A percentile compares a stretch with the other conserved stretches of the same genome.
phyloP scores from a whole-genome alignment of 2,797 vertebrate genomes.

The Mormyrops boulengeri region DNA sequence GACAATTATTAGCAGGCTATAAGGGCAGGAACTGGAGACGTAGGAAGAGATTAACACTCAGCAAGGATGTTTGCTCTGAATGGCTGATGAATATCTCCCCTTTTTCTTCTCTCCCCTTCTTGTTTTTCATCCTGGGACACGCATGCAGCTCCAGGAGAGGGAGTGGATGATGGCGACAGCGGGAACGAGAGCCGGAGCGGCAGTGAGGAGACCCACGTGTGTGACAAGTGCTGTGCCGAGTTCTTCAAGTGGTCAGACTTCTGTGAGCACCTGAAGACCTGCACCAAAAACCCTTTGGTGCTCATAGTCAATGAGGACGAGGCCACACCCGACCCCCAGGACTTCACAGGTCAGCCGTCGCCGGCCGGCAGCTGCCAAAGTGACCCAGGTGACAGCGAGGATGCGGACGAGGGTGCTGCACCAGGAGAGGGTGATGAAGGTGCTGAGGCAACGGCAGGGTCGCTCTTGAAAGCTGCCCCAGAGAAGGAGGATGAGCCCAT shows the following conservation, averaged over 20 bases:
- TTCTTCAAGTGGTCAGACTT: conserved; percentile 99
- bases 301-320: conserved; percentile 93
- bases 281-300: conserved; percentile 90
- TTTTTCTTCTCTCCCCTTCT: conserved; percentile 65
- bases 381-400: conserved; percentile 80
- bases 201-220: conserved; percentile 90
- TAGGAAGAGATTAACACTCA: conserved; percentile 71
- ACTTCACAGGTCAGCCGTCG: conserved; percentile 77
- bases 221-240: conserved; percentile 92
- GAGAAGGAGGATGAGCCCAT: conserved; percentile 87
- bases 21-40: conserved; percentile 73
- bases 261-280: conserved; percentile 87
- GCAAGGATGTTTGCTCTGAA: conserved; percentile 59
- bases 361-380: conserved; percentile 81
- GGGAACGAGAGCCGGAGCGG: conserved; percentile 91
- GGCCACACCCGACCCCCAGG: conserved; percentile 68
- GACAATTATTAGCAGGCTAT: conserved; percentile 96
- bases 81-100: conserved; percentile 61
- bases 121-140: conserved; percentile 53
- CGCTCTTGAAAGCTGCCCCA: conserved; percentile 34
- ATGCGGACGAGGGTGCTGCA: conserved; percentile 69
- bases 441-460: conserved; percentile 51
- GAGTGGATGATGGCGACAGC: conserved; percentile 85
- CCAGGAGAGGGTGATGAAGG: conserved; percentile 69
- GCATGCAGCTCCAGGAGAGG: conserved; percentile 74